Evolutionary conservation across 2,888 invertebrate genomes (phyloP).

Genomic region (Ecdyonurus torrentis): DNA sequence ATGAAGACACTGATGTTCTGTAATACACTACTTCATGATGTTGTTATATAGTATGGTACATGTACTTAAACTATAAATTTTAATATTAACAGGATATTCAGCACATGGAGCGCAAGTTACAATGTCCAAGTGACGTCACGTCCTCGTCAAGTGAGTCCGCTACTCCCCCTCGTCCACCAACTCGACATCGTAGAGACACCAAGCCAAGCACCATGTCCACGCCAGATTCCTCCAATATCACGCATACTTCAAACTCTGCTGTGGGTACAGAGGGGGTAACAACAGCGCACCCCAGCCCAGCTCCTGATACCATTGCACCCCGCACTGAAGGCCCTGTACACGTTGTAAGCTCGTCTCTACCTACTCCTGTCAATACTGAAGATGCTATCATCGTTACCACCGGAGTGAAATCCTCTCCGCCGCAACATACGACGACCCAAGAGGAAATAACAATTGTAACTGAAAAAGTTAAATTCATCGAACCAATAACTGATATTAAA

Average conservation of each 20-base stretch:
- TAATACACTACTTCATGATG: no score
- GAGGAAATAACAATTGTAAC: not conserved
- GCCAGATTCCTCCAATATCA: constrained; percentile 1
- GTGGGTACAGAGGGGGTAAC: not conserved
- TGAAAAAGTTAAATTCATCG: not conserved
- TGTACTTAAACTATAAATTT: no score
- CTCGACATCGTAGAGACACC: constrained; percentile 17
- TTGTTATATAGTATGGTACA: no score
- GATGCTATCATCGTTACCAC: not conserved
- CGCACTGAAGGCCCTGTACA: no score
- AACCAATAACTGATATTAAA: not conserved
- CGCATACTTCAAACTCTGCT: not conserved
- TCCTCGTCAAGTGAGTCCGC: not conserved
- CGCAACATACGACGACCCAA: not conserved
- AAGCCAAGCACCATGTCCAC: constrained; percentile 4
- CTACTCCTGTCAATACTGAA: not conserved
- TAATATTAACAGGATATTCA: not conserved
- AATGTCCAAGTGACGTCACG: not conserved
- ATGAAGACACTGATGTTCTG: no score
- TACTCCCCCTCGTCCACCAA: constrained; percentile 15
- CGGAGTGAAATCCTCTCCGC: not conserved
- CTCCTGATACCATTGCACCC: no score
- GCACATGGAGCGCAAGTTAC: not conserved
- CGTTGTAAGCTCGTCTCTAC: not conserved
- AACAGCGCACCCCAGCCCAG: not conserved